Evolutionary conservation across 1,140 invertebrate genomes (phyloP).

Genomic region (Phymastichus coffea): DNA sequence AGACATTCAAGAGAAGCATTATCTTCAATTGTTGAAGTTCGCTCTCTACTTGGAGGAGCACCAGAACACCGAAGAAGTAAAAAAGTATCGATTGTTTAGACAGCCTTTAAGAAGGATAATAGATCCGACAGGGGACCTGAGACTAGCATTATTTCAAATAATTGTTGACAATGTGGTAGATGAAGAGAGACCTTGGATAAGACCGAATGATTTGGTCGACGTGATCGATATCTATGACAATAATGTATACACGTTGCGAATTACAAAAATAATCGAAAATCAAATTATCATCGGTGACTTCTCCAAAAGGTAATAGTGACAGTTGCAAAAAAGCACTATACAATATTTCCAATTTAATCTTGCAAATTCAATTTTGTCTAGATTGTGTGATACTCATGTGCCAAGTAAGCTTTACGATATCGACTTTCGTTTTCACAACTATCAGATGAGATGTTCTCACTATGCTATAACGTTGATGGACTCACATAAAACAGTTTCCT

Average conservation of each 20-base stretch:
- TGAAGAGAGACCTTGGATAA: not conserved
- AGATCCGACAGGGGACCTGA: not conserved
- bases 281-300: not conserved
- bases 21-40: too few relatives aligned
- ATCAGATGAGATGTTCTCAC: not conserved
- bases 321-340: not conserved
- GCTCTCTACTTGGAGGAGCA: too few relatives aligned
- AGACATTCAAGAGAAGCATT: too few relatives aligned
- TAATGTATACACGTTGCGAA: not conserved
- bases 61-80: too few relatives aligned
- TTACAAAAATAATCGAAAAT: not conserved
- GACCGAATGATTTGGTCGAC: not conserved
- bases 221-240: not conserved
- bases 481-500: not conserved
- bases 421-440: not conserved
- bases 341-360: not conserved
- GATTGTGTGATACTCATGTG: not conserved
- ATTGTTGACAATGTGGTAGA: too few relatives aligned
- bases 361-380: not conserved
- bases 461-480: not conserved
- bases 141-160: too few relatives aligned
- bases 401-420: not conserved
- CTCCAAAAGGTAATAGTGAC: not conserved
- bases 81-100: too few relatives aligned
- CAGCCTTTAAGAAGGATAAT: not conserved